A percentile compares a stretch with the other conserved stretches of the same genome.
phyloP scores from a whole-genome alignment of 2,797 vertebrate genomes.

The Microctenopoma steveboyesi region DNA sequence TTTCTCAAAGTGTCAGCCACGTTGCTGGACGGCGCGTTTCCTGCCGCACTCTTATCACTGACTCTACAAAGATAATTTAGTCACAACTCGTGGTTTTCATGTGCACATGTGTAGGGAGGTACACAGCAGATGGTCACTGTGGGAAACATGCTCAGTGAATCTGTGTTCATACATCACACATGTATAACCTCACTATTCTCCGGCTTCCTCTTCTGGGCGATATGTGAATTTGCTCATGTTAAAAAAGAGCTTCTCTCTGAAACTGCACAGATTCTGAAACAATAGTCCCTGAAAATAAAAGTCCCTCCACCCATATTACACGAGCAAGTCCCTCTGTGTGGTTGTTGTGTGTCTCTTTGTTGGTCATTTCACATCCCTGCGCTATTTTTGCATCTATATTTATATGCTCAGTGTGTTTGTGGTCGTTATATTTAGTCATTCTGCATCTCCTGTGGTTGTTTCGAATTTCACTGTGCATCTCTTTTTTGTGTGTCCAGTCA shows the following conservation, averaged over 20 bases:
- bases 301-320: too few relatives aligned
- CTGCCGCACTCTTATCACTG: too few relatives aligned
- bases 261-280: background rate
- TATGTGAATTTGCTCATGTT: slow-evolving; percentile 1
- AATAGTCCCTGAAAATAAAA: background rate
- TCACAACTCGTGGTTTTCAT: too few relatives aligned
- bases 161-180: background rate
- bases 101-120: background rate
- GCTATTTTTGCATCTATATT: background rate
- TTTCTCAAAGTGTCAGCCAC: background rate
- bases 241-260: slow-evolving; percentile 1
- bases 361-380: background rate
- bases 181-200: slow-evolving; percentile 30
- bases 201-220: slow-evolving; percentile 39
- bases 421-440: background rate
- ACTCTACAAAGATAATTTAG: too few relatives aligned
- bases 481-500: background rate
- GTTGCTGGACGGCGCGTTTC: too few relatives aligned
- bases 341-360: background rate
- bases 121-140: too few relatives aligned
- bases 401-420: background rate
- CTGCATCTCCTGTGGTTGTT: background rate
- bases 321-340: background rate
- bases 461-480: background rate
- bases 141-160: too few relatives aligned